These are phyloP conservation scores for Sebastes itinus DNA, from an alignment of 2,797 vertebrate species.

Conservation along the genomic window DNA sequence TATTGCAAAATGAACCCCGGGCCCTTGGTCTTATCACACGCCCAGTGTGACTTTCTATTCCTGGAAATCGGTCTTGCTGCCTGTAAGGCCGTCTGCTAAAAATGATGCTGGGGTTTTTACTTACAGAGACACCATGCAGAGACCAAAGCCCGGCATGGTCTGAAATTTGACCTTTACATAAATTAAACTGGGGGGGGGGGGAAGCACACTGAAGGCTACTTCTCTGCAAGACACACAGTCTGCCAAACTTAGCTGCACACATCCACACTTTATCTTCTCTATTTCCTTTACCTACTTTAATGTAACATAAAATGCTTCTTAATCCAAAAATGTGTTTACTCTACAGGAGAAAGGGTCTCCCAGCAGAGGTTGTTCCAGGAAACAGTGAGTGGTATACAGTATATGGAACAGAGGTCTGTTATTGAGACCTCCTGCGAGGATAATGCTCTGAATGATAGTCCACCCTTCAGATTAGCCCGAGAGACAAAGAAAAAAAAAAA, in stretches of 20 bases:
- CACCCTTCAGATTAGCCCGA: slow-evolving; percentile 21
- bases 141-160: slow-evolving; percentile 41
- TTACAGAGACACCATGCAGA: slow-evolving; percentile 52
- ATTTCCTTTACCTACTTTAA: background rate
- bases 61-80: slow-evolving; percentile 56
- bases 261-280: background rate
- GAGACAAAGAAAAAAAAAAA: slow-evolving; percentile 16
- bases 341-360: background rate
- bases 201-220: slow-evolving; percentile 28
- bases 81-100: slow-evolving; percentile 49
- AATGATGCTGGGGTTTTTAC: slow-evolving; percentile 53
- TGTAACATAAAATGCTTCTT: slow-evolving; percentile 15
- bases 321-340: slow-evolving; percentile 34
- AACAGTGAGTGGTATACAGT: slow-evolving; percentile 2
- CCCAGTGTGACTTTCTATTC: slow-evolving; percentile 47
- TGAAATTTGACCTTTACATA: slow-evolving; percentile 64
- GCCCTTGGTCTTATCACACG: slow-evolving; percentile 59
- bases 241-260: background rate
- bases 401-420: slow-evolving; percentile 31
- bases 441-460: slow-evolving; percentile 46
- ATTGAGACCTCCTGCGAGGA: slow-evolving; percentile 39
- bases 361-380: slow-evolving; percentile 20
- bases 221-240: slow-evolving; percentile 11
- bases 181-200: slow-evolving; percentile 53
- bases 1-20: slow-evolving; percentile 59